Evolutionary conservation across 2,113 vertebrate genomes (phyloP).

Genomic region (Monarcha castaneiventris): DNA sequence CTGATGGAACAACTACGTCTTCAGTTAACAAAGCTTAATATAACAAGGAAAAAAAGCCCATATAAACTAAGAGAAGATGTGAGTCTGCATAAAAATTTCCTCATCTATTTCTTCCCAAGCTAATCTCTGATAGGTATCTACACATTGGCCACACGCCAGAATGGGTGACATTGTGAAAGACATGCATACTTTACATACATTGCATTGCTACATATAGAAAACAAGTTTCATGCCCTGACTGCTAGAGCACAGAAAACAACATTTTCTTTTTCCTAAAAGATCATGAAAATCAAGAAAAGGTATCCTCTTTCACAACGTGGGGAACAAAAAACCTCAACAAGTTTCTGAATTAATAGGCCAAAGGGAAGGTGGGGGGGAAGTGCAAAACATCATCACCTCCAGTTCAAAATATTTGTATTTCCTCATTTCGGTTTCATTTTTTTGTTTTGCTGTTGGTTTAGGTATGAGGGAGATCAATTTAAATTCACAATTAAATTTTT

Average conservation of each 20-base stretch:
- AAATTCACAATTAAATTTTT: background rate
- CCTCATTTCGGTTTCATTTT: background rate
- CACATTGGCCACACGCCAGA: background rate
- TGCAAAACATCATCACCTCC: fast-evolving
- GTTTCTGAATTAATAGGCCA: background rate
- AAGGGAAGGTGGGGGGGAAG: fast-evolving
- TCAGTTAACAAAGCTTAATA: background rate
- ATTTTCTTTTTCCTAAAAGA: background rate
- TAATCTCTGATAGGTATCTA: background rate
- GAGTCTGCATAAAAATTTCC: background rate
- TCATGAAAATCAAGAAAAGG: background rate
- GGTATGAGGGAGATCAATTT: background rate
- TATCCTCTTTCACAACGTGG: background rate
- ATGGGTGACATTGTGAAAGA: background rate
- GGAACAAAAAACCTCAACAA: background rate
- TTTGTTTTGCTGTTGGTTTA: background rate
- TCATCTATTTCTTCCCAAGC: background rate
- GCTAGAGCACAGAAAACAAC: background rate
- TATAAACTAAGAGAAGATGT: background rate
- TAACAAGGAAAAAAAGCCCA: background rate
- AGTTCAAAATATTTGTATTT: background rate
- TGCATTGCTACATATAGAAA: background rate
- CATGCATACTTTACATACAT: background rate
- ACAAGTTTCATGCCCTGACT: background rate
- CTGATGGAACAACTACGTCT: background rate